These are phyloP conservation scores for Piaya cayana DNA, from an alignment of 2,113 vertebrate genomes.

Conservation along the genomic window DNA sequence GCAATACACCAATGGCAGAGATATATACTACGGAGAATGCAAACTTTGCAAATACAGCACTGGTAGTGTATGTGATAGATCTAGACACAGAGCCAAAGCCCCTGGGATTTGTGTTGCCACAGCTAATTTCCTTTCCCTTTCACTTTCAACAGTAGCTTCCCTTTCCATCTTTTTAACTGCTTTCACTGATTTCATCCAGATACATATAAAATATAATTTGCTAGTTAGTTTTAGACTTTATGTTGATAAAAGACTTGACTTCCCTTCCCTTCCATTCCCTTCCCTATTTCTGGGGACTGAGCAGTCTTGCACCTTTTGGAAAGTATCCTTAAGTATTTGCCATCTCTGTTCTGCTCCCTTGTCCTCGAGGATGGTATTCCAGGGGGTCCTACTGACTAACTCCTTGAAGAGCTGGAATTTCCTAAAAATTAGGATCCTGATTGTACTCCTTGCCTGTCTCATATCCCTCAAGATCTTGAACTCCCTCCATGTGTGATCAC, in stretches of 20 bases:
- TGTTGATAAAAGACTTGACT: background rate
- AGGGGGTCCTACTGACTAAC: too few species aligned
- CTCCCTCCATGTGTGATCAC: too few species aligned
- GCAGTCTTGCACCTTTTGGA: too few species aligned
- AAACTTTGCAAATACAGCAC: background rate
- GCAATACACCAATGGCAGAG: background rate
- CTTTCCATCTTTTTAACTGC: background rate
- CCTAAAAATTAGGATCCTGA: too few species aligned
- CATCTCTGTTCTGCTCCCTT: too few species aligned
- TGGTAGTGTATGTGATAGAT: background rate
- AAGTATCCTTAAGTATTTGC: too few species aligned
- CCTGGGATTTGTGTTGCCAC: background rate
- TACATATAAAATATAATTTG: background rate
- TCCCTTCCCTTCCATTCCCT: background rate
- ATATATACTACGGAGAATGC: background rate
- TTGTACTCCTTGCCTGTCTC: too few species aligned
- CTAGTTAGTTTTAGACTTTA: background rate
- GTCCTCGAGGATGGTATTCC: too few species aligned
- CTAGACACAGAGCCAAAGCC: background rate
- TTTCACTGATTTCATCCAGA: background rate
- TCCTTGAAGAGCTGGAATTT: too few species aligned
- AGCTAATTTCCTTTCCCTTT: background rate
- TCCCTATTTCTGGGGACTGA: too few species aligned
- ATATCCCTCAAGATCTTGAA: too few species aligned
- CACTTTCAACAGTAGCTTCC: background rate